Conservation (phyloP, 2,797 vertebrate species). For the Malurus splendens region DNA sequence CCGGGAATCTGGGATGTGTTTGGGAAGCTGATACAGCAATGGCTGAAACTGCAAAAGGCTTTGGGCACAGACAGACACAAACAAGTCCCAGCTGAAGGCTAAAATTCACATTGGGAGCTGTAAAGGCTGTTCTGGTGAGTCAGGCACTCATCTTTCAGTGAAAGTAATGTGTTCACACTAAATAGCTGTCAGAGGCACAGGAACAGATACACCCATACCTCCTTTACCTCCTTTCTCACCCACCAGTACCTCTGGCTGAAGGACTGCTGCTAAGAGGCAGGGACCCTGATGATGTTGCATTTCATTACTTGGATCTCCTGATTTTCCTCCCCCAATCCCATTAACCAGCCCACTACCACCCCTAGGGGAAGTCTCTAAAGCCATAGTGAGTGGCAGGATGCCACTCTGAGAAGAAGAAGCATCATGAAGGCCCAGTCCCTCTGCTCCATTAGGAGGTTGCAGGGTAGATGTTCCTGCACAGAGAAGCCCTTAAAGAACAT, state of each 20-base stretch:
- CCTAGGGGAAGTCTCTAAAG: background rate
- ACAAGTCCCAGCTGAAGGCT: rapidly evolving
- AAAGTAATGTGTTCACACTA: background rate
- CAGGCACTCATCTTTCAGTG: background rate
- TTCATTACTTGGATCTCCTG: background rate
- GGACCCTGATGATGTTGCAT: background rate
- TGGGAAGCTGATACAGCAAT: background rate
- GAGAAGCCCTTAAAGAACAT: background rate
- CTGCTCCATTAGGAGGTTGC: background rate
- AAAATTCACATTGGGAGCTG: background rate
- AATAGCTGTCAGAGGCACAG: background rate
- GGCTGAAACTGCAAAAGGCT: background rate
- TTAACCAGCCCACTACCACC: background rate
- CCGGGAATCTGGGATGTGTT: background rate
- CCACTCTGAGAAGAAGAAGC: rapidly evolving
- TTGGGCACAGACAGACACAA: background rate
- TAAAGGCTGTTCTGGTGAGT: background rate
- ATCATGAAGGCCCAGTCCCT: rapidly evolving
- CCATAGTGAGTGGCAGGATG: rapidly evolving
- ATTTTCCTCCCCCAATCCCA: background rate
- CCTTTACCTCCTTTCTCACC: background rate
- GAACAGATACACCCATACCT: background rate
- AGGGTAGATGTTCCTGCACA: background rate
- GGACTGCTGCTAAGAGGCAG: background rate
- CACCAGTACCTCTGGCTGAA: background rate